These are phyloP conservation scores for Pangasius larnaudii DNA, from an alignment of 2,797 vertebrate genomes.

Conservation along the genomic window DNA sequence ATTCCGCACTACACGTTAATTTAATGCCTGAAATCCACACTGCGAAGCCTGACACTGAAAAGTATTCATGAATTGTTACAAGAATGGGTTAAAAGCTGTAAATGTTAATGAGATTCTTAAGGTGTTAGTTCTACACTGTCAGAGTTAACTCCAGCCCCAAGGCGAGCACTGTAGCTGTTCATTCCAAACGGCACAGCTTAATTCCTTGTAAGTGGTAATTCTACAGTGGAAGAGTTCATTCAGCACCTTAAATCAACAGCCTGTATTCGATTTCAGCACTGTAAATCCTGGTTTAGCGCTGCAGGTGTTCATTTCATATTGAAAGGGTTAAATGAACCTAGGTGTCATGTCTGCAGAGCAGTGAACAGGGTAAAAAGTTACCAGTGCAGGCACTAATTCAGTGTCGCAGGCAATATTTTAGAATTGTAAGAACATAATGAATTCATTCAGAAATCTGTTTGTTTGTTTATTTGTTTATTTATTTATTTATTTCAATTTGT, in stretches of 20 bases:
- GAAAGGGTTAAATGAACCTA: not conserved
- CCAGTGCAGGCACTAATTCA: not conserved
- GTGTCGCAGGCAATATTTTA: not conserved
- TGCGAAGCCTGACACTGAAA: not conserved
- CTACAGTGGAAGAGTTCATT: not conserved
- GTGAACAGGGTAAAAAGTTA: not conserved
- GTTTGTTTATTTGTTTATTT: not conserved
- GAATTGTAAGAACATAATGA: not conserved
- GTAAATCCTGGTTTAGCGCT: not conserved
- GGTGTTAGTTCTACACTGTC: not conserved
- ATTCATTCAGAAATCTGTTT: not conserved
- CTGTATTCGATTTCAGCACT: not conserved
- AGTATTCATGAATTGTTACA: not conserved
- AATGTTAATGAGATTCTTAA: not conserved
- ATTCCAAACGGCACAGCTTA: not conserved
- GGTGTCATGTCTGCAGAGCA: not conserved
- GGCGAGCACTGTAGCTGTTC: not conserved
- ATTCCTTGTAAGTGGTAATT: not conserved
- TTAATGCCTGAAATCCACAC: not conserved
- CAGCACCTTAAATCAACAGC: not conserved
- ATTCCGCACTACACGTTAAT: not conserved
- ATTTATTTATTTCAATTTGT: not conserved
- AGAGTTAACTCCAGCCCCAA: not conserved
- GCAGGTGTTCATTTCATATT: not conserved
- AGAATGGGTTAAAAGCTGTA: not conserved